Conservation (phyloP, 2,113 vertebrate species). For the Melanocharis versteri region DNA sequence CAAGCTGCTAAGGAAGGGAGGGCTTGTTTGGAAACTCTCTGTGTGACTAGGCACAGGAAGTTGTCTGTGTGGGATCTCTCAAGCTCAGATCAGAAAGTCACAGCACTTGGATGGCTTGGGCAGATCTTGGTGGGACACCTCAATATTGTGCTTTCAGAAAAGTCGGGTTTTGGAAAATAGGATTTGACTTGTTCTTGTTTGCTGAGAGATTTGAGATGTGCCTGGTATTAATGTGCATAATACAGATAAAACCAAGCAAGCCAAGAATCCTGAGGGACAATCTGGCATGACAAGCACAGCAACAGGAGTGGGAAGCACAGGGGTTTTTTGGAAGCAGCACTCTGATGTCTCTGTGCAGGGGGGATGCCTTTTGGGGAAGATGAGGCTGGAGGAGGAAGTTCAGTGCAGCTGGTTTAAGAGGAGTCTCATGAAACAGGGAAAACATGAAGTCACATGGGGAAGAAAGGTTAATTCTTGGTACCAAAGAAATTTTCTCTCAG, state of each 20-base stretch:
- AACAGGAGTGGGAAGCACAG: background rate
- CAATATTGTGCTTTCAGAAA: background rate
- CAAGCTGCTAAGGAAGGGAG: background rate
- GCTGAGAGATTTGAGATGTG: background rate
- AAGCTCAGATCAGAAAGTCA: background rate
- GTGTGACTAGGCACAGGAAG: background rate
- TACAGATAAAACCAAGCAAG: background rate
- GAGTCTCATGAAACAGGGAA: background rate
- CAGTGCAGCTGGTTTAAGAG: background rate
- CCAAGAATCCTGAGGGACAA: background rate
- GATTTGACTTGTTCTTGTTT: background rate
- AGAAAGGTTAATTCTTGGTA: background rate
- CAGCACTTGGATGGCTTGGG: background rate
- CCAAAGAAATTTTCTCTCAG: background rate
- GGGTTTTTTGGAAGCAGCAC: background rate
- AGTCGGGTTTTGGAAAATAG: fast-evolving
- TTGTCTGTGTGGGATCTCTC: background rate
- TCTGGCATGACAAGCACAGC: background rate
- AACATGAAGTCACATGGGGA: background rate
- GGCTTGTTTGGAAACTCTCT: background rate
- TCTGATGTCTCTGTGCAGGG: background rate
- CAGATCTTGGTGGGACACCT: background rate
- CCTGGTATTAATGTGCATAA: background rate
- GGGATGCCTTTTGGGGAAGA: too few relatives aligned
- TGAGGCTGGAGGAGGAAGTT: background rate